Conservation (phyloP, 2,888 invertebrate species). For the Trimorus sp. region DNA sequence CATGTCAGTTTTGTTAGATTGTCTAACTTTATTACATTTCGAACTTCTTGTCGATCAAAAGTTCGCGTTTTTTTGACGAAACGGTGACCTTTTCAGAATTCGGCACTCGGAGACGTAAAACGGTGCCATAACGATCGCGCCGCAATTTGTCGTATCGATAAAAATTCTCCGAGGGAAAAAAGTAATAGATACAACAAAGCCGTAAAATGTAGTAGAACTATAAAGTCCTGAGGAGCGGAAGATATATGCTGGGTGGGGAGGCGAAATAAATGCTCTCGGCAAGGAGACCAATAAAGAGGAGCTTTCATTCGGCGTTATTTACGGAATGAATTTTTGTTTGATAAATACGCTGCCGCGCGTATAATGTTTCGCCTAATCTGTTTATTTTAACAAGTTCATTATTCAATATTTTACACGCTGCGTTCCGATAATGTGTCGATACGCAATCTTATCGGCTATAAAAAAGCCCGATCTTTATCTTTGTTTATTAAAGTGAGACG, state of each 20-base stretch:
- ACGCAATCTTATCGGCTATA: slow-evolving; percentile 31
- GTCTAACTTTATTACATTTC: too few species aligned
- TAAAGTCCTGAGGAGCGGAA: slow-evolving; percentile 28
- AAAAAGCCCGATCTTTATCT: slow-evolving; percentile 7
- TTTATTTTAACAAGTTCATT: slow-evolving; percentile 31
- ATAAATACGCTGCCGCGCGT: slow-evolving; percentile 21
- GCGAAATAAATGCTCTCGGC: slow-evolving; percentile 15
- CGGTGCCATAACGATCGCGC: neutral
- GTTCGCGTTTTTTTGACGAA: too few species aligned
- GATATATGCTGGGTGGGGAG: slow-evolving; percentile 9
- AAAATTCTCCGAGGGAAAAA: slow-evolving; percentile 13
- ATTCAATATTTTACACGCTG: slow-evolving; percentile 25
- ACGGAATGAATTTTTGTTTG: slow-evolving; percentile 30
- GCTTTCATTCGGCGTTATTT: neutral
- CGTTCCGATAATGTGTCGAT: slow-evolving; percentile 13
- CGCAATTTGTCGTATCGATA: slow-evolving; percentile 30
- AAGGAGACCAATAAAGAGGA: neutral
- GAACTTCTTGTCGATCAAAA: too few species aligned
- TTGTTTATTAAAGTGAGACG: slow-evolving; percentile 18
- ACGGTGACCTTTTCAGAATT: too few species aligned
- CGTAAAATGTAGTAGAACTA: slow-evolving; percentile 28
- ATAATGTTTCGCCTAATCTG: slow-evolving; percentile 26
- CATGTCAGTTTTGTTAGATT: too few species aligned
- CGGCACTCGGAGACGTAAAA: too few species aligned
- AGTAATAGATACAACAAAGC: slow-evolving; percentile 6